Percentiles rank a stretch among this genome's conserved stretches.
phyloP scores from a whole-genome alignment of 2,113 vertebrate species.

The Synchiropus splendidus region DNA sequence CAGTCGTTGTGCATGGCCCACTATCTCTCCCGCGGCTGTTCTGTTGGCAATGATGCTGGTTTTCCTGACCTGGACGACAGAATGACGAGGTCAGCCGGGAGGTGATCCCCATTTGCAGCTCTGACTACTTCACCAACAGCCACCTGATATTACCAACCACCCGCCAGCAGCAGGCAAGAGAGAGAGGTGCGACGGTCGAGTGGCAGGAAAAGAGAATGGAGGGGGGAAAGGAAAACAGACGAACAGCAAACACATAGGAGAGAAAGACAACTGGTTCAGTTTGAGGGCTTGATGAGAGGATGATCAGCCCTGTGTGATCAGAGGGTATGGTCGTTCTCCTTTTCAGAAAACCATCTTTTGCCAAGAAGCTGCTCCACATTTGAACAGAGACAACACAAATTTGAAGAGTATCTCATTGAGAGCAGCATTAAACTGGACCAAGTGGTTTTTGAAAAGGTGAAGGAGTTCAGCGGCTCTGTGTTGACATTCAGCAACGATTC shows the following conservation, averaged over 20 bases:
- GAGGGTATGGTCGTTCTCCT: constrained; percentile 49
- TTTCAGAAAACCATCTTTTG: constrained; percentile 74
- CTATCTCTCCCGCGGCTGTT: constrained; percentile 62
- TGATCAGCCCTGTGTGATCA: constrained; percentile 69
- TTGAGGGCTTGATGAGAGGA: constrained; percentile 63
- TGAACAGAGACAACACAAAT: no score
- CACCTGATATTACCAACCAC: constrained; percentile 81
- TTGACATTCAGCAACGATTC: constrained; percentile 27
- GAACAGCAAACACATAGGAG: constrained; percentile 33
- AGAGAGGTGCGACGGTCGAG: constrained; percentile 26
- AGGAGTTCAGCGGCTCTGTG: constrained; percentile 29
- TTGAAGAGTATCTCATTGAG: no score
- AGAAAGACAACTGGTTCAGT: constrained; percentile 73
- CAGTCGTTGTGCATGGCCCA: constrained; percentile 14
- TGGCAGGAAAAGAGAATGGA: constrained; percentile 12
- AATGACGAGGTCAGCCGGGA: constrained; percentile 98
- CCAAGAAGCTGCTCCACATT: no score
- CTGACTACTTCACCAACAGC: constrained; percentile 96
- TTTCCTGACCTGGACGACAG: constrained; percentile 97
- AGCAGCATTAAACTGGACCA: constrained; percentile 3
- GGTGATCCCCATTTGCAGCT: constrained; percentile 96
- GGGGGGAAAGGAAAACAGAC: constrained; percentile 9
- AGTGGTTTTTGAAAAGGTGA: constrained; percentile 52
- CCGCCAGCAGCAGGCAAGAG: constrained; percentile 76
- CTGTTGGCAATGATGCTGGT: constrained; percentile 45